Conservation (phyloP, 2,113 vertebrate genomes). For the Boulengeromyrus knoepffleri region DNA sequence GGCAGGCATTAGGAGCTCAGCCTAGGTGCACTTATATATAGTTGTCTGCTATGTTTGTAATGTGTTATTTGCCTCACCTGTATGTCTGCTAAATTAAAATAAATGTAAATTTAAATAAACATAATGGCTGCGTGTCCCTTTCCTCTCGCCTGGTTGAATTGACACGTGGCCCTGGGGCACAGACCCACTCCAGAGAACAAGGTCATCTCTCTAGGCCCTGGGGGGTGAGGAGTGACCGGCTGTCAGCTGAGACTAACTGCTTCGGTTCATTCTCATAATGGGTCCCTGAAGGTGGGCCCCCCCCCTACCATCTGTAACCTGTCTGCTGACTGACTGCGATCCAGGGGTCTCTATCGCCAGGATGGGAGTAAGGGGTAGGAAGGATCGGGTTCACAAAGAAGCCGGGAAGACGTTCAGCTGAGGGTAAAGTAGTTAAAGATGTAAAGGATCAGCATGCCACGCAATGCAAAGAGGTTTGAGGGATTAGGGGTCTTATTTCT, state of each 20-base stretch:
- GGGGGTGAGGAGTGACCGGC: neutral
- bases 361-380: neutral
- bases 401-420: neutral
- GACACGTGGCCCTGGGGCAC: neutral
- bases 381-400: neutral
- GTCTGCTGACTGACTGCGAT: neutral
- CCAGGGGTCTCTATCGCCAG: neutral
- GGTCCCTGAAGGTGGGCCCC: neutral
- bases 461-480: neutral
- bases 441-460: neutral
- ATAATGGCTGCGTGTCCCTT: neutral
- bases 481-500: neutral
- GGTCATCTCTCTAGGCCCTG: neutral
- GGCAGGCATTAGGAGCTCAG: no score
- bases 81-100: neutral
- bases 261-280: neutral
- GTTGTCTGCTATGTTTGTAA: neutral
- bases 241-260: neutral
- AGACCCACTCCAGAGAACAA: neutral
- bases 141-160: neutral
- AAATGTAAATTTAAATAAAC: neutral
- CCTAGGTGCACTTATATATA: no score
- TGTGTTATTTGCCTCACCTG: neutral
- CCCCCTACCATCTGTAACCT: neutral
- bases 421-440: neutral